A percentile compares a stretch with the other conserved stretches of the same genome.
Conservation (phyloP, 2,113 vertebrate genomes). For the Eretmodus cyanostictus region DNA sequence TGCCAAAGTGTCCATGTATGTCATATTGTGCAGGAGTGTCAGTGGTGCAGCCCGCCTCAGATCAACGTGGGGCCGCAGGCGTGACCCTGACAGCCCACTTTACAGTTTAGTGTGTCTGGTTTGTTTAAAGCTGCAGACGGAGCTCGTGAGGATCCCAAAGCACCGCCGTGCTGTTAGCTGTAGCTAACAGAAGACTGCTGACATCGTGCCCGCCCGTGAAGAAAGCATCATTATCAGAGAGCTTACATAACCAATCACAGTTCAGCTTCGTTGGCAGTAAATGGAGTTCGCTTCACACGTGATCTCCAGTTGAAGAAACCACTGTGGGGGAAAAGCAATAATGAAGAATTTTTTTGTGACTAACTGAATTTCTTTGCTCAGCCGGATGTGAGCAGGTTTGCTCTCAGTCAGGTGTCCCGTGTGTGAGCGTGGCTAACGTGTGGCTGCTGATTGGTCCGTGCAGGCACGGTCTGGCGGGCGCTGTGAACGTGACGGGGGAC, state of each 20-base stretch:
- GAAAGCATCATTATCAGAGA: background rate
- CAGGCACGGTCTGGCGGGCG: conserved; percentile 88
- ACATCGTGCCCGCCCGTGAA: background rate
- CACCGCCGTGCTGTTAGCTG: background rate
- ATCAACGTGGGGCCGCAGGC: background rate
- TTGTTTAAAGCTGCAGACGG: background rate
- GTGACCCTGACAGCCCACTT: fast-evolving
- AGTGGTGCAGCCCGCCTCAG: background rate
- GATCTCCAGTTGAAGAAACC: fast-evolving
- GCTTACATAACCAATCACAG: background rate
- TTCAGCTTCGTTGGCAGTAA: background rate
- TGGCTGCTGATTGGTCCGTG: background rate
- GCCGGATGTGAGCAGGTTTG: background rate
- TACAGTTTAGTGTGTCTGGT: fast-evolving
- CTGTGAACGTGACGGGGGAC: conserved; percentile 89
- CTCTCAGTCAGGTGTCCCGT: background rate
- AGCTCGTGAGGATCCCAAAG: background rate
- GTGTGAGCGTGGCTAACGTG: background rate
- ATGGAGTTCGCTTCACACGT: background rate
- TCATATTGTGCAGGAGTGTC: no score
- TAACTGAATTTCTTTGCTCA: background rate
- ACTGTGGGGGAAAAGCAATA: fast-evolving
- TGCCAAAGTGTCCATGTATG: background rate
- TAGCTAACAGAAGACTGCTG: background rate
- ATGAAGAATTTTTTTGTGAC: background rate